phyloP scores from a whole-genome alignment of 1,140 invertebrate species.

The Platorchestia sp. region DNA sequence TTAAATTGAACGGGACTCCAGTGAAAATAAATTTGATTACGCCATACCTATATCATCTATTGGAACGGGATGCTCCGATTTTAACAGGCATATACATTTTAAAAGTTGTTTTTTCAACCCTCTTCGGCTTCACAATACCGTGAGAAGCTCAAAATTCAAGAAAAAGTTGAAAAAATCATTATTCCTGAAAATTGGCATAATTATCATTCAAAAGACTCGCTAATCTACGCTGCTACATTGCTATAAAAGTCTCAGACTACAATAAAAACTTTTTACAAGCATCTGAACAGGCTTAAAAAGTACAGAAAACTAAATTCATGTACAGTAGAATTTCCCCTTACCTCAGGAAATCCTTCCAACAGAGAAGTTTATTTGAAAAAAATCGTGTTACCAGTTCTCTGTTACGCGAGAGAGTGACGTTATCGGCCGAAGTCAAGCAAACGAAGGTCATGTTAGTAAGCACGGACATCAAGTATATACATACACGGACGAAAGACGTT shows the following conservation, averaged over 20 bases:
- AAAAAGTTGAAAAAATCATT: neutral
- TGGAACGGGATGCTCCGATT: neutral
- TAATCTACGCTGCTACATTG: neutral
- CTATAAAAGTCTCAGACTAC: neutral
- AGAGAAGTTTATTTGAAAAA: neutral
- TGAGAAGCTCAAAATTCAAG: neutral
- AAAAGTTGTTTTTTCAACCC: neutral
- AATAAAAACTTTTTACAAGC: neutral
- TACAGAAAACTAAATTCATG: neutral
- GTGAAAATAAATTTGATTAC: neutral
- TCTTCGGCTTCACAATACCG: neutral
- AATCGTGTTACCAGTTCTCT: neutral
- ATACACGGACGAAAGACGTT: neutral
- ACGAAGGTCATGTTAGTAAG: neutral
- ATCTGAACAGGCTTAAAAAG: neutral
- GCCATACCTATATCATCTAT: neutral
- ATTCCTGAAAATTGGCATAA: neutral
- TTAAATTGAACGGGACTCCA: neutral
- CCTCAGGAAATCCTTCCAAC: neutral
- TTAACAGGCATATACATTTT: neutral
- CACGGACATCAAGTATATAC: neutral
- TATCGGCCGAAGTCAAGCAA: neutral
- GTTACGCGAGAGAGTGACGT: neutral
- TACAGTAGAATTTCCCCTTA: neutral
- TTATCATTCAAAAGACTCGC: neutral